A percentile compares a stretch with the other conserved stretches of the same genome.
Evolutionary conservation across 1,140 invertebrate species (phyloP).

Genomic region (Hypothenemus hampei): DNA sequence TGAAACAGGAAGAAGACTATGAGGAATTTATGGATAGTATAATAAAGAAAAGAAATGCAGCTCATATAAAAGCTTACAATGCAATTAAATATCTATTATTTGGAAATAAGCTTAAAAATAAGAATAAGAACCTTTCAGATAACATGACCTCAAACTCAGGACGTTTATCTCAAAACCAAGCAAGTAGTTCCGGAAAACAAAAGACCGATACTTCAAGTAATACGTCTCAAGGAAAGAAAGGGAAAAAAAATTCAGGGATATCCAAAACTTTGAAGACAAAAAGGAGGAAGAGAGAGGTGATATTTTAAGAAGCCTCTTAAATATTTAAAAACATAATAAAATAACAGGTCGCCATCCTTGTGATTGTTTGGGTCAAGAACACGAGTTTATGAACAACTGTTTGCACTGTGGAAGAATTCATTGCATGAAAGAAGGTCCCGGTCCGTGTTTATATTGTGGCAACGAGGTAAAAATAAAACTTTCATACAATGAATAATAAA

Average conservation of each 20-base stretch:
- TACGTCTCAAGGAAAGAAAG: constrained; percentile 32
- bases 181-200: no score
- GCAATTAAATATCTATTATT: constrained; percentile 56
- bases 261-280: constrained; percentile 30
- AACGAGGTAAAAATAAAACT: constrained; percentile 56
- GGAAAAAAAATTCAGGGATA: constrained; percentile 35
- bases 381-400: constrained; percentile 92
- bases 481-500: not conserved
- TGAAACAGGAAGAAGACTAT: constrained; percentile 61
- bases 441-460: constrained; percentile 91
- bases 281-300: constrained; percentile 33
- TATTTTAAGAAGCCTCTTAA: not conserved
- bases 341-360: constrained; percentile 75
- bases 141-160: not conserved
- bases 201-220: no score
- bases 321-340: constrained; percentile 22
- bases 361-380: constrained; percentile 88
- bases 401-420: constrained; percentile 90
- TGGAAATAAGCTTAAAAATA: constrained; percentile 25
- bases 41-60: constrained; percentile 56
- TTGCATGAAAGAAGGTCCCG: constrained; percentile 93
- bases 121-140: not conserved
- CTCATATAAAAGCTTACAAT: constrained; percentile 60
- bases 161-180: no score
- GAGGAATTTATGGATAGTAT: constrained; percentile 66